A percentile compares a stretch with the other conserved stretches of the same genome.
These are phyloP conservation scores for Strix uralensis DNA, from an alignment of 2,113 vertebrate genomes.

Conservation along the genomic window DNA sequence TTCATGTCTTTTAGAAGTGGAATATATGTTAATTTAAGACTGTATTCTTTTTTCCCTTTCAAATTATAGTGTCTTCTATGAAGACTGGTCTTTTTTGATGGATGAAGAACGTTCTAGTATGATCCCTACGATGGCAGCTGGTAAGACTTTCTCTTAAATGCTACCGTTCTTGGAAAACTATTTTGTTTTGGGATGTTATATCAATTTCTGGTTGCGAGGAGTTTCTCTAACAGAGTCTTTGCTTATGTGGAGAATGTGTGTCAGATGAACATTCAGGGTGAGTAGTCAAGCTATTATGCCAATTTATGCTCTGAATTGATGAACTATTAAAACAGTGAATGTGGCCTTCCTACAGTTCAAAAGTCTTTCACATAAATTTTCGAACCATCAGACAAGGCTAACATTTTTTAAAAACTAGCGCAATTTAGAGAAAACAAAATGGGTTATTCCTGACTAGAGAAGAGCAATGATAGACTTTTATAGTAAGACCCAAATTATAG, in stretches of 20 bases:
- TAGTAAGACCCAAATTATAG: background rate
- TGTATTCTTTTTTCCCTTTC: background rate
- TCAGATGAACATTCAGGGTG: background rate
- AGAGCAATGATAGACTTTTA: background rate
- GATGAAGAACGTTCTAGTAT: conserved; percentile 97
- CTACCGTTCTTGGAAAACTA: background rate
- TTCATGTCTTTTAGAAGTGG: background rate
- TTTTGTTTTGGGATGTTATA: background rate
- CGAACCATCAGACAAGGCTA: background rate
- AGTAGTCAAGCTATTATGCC: background rate
- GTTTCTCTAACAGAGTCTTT: background rate
- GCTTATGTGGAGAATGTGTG: background rate
- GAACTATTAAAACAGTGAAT: background rate
- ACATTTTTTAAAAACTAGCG: background rate
- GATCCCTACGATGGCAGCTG: conserved; percentile 97
- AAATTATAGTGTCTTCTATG: conserved; percentile 88
- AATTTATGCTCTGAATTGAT: background rate
- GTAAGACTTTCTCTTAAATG: conserved; percentile 69
- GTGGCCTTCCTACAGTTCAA: background rate
- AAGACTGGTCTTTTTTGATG: conserved; percentile 96
- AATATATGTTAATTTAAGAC: background rate
- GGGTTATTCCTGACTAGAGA: background rate
- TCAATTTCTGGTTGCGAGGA: background rate
- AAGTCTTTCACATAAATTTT: background rate
- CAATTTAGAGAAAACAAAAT: background rate